Base-by-base conservation (phyloP, 2,888 invertebrate species). In the Cataglyphis livida region DNA sequence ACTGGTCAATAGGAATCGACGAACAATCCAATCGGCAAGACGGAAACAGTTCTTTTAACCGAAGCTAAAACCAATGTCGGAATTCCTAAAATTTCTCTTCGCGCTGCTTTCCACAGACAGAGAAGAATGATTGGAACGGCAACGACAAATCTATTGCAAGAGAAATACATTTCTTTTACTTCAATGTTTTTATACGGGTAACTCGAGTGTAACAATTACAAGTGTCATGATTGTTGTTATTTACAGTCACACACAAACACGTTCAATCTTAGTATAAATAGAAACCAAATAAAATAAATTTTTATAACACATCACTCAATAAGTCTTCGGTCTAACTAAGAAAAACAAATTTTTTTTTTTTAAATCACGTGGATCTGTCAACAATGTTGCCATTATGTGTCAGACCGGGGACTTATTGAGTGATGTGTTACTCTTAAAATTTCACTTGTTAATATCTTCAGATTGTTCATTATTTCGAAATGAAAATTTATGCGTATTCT, bases 11-110 rank as follows among this genome's bases (percentile, higher is more conserved):
- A 62, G 51, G 64, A 38, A 79, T 83, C 57, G 38, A n/a, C 18
- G 76, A 83, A 71, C 48, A 75, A 83, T 28, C 41, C 62, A 57
- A 81, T 84, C 32, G 73, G 57, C 28, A 82, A 66, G 68, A 76
- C 70, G 68, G 48, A 57, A 57, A 76, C 70, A 35, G 54, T 76
- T 76, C 76, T 76, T 76, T 76, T 68, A 66, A 38, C 54, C 21
- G 38, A 38, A 68, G 68, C 57, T 76, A 76, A 76, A 76, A 76
- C 68, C 76, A 57, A 57, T 76, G 76, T 76, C 51, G 70, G 32
- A 54, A 76, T 76, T 41, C 70, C 76, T 68, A 76, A 76, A 76
- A 76, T 76, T 76, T 57, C 57, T 76, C 41, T 68, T 76, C 57
- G 54, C 54, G n/a, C 6, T 57, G 76, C 54, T 57, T 76, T 57